Conservation (phyloP, 2,888 invertebrate genomes). For the Allolobophora icterica region DNA sequence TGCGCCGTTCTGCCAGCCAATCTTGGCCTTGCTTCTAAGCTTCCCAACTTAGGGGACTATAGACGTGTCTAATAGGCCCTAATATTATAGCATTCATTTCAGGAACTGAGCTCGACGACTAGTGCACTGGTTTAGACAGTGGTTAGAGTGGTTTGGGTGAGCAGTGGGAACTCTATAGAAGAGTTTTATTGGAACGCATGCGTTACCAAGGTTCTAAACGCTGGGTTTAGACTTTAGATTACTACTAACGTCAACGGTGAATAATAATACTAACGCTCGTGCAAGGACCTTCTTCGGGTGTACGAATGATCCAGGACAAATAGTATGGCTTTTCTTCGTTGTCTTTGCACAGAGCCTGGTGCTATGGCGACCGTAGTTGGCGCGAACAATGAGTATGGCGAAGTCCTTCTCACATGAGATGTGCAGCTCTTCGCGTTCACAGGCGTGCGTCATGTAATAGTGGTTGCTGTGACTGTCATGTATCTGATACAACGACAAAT, state of each 20-base stretch:
- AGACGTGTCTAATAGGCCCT: no score
- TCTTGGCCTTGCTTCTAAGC: no score
- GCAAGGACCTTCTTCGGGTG: background rate
- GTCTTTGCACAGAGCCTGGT: constrained; percentile 27
- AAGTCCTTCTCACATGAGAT: constrained; percentile 28
- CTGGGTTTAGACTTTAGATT: no score
- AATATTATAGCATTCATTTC: no score
- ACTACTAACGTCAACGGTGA: background rate
- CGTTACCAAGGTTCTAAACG: no score
- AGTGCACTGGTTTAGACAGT: no score
- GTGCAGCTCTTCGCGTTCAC: constrained; percentile 37
- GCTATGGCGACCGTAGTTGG: constrained; percentile 42
- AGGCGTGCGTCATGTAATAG: constrained; percentile 42
- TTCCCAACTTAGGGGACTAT: no score
- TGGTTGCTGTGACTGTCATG: background rate
- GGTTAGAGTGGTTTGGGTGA: no score
- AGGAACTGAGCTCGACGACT: no score
- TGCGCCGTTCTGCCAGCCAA: no score
- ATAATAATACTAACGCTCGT: background rate
- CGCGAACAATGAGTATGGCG: constrained; percentile 36
- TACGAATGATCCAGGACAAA: background rate
- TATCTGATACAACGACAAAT: background rate
- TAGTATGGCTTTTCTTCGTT: background rate
- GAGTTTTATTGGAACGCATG: no score
- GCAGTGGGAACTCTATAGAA: no score